phyloP scores from a whole-genome alignment of 1,140 invertebrate genomes.

The Diorhabda sublineata region DNA sequence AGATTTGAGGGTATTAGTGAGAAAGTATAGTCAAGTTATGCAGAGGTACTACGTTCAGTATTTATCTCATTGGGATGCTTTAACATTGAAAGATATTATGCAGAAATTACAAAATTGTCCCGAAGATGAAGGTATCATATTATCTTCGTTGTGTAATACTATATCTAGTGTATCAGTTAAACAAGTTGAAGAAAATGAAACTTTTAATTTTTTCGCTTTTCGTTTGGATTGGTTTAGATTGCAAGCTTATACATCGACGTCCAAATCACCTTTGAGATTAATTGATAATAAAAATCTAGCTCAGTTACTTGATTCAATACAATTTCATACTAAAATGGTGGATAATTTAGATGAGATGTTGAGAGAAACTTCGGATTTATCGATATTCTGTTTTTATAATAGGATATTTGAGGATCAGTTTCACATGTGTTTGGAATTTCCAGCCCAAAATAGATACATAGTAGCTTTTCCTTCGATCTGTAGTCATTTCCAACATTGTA shows the following conservation, averaged over 20 bases:
- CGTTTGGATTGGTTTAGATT: conserved; percentile 93
- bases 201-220: conserved; percentile 94
- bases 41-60: conserved; percentile 98
- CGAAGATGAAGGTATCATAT: conserved; percentile 92
- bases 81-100: conserved; percentile 86
- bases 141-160: conserved; percentile 88
- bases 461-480: conserved; percentile 97
- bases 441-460: conserved; percentile 95
- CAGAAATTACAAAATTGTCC: conserved; percentile 80
- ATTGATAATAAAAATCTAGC: conserved; percentile 85
- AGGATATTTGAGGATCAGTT: conserved; percentile 98
- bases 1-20: conserved; percentile 86
- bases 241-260: conserved; percentile 89
- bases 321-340: conserved; percentile 98
- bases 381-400: conserved; percentile 95
- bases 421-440: conserved; percentile 97
- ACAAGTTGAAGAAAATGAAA: conserved; percentile 94
- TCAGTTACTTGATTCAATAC: conserved; percentile 88
- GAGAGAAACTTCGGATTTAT: conserved; percentile 94
- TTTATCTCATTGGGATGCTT: conserved; percentile 91
- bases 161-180: conserved; percentile 86
- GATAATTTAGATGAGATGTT: conserved; percentile 97
- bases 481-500: conserved; percentile 95
- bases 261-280: conserved; percentile 76
- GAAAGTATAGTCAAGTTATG: conserved; percentile 95